Percentiles rank a stretch among this genome's conserved stretches.
phyloP scores from a whole-genome alignment of 2,113 vertebrate genomes.

The Sinocyclocheilus grahami region DNA sequence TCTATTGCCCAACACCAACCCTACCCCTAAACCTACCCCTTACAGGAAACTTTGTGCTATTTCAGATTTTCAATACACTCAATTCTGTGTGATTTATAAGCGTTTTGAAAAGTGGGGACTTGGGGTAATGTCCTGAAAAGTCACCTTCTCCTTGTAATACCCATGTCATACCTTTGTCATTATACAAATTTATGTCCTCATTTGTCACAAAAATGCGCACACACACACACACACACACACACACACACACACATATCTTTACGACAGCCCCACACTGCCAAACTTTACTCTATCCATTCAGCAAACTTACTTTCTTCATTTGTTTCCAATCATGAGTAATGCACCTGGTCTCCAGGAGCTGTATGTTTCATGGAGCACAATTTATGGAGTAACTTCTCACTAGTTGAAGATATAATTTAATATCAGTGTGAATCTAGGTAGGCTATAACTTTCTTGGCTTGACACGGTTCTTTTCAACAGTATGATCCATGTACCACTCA shows the following conservation, averaged over 20 bases:
- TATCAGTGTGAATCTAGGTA: conserved; percentile 1
- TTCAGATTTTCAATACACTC: too few relatives aligned
- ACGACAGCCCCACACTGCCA: not conserved
- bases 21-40: too few relatives aligned
- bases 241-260: not conserved
- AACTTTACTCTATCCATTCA: not conserved
- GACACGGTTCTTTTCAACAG: not conserved
- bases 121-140: too few relatives aligned
- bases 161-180: too few relatives aligned
- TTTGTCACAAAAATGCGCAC: too few relatives aligned
- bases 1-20: too few relatives aligned
- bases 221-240: not conserved
- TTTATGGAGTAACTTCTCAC: conserved; percentile 3
- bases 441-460: conserved; percentile 10
- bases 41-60: too few relatives aligned
- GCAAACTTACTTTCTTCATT: conserved; percentile 2
- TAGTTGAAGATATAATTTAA: not conserved
- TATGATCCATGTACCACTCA: not conserved
- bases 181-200: too few relatives aligned
- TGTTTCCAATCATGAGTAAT: conserved; percentile 1
- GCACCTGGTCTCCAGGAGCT: not conserved
- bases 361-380: not conserved
- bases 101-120: too few relatives aligned
- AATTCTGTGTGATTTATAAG: too few relatives aligned
- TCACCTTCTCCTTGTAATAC: too few relatives aligned